A percentile compares a stretch with the other conserved stretches of the same genome.
These are phyloP conservation scores for Oreochromis aureus DNA, from an alignment of 2,113 vertebrate species.

Conservation along the genomic window DNA sequence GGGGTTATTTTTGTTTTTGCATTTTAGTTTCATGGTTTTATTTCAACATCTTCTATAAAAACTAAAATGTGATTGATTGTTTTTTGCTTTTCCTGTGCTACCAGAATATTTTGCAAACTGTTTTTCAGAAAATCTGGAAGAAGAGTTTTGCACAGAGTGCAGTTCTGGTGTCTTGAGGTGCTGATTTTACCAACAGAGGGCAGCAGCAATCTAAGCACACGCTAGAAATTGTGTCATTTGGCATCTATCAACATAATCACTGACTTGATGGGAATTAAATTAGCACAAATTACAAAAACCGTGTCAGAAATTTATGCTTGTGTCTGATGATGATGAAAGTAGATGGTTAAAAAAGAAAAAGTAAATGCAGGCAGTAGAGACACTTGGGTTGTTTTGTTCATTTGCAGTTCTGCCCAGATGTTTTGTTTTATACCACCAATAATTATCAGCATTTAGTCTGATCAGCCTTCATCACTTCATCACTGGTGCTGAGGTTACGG, in stretches of 20 bases:
- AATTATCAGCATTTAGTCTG: not conserved
- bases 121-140: not conserved
- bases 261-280: not conserved
- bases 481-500: not conserved
- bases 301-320: not conserved
- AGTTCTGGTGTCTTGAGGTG: not conserved
- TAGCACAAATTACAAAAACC: not conserved
- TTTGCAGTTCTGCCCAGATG: not conserved
- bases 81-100: not conserved
- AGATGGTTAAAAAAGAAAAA: not conserved
- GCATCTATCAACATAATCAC: not conserved
- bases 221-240: not conserved
- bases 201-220: constrained; percentile 13
- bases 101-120: not conserved
- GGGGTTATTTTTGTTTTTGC: not conserved
- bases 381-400: not conserved
- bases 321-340: not conserved
- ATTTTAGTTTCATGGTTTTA: not conserved
- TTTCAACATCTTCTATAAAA: not conserved
- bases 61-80: not conserved
- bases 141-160: not conserved
- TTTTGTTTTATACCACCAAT: not conserved
- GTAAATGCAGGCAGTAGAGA: not conserved
- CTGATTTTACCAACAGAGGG: constrained; percentile 43
- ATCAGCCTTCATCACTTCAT: not conserved